phyloP scores from a whole-genome alignment of 2,888 invertebrate genomes.

The Cryptophagus acutangulus region DNA sequence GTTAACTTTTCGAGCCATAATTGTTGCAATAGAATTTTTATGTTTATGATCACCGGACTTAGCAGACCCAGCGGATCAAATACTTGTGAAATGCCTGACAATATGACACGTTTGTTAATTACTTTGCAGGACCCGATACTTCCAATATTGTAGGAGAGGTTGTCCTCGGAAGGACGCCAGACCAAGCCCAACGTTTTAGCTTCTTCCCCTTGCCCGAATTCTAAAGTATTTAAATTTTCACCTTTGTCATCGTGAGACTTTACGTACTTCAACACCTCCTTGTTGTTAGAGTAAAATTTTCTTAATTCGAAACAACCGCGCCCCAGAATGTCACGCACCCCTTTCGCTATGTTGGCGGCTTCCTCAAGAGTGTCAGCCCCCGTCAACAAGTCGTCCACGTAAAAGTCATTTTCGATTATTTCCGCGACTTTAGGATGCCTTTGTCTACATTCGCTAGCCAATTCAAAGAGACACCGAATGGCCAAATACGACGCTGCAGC shows the following conservation, averaged over 20 bases:
- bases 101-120: slow-evolving; percentile 3
- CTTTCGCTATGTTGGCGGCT: slow-evolving; percentile 2
- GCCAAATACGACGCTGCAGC: slow-evolving; percentile 10
- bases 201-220: background rate
- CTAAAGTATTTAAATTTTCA: background rate
- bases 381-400: slow-evolving; percentile 12
- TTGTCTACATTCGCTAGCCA: slow-evolving; percentile 4
- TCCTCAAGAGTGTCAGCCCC: slow-evolving; percentile 5
- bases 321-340: background rate
- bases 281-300: slow-evolving; percentile 8
- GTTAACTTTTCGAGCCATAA: slow-evolving; percentile 16
- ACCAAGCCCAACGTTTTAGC: slow-evolving; percentile 7
- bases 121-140: background rate
- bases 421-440: background rate
- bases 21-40: slow-evolving; percentile 19
- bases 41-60: slow-evolving; percentile 12
- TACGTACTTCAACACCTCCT: slow-evolving; percentile 2
- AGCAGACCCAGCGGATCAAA: slow-evolving; percentile 20
- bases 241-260: background rate
- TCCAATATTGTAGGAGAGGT: background rate
- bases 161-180: background rate
- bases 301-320: slow-evolving; percentile 6
- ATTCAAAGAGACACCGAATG: slow-evolving; percentile 10
- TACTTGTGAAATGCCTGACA: slow-evolving; percentile 9
- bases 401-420: slow-evolving; percentile 10